A percentile compares a stretch with the other conserved stretches of the same genome.
Evolutionary conservation across 1,140 invertebrate species (phyloP).

Genomic region (Zaprionus camerounensis): DNA sequence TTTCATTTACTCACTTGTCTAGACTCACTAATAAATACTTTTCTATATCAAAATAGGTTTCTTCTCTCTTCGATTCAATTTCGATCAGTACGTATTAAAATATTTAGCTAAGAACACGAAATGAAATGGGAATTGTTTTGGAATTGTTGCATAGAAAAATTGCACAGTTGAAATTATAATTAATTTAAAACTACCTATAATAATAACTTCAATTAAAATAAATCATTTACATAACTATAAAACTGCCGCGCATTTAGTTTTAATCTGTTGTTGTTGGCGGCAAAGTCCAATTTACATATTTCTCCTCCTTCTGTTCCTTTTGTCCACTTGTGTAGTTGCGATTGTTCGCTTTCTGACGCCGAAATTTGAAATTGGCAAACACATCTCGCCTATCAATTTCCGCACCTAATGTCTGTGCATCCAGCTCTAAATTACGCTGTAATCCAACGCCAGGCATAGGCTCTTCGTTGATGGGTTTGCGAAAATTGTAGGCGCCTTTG

Average conservation of each 20-base stretch:
- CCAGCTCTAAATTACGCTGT: conserved; percentile 65
- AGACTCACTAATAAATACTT: conserved; percentile 28
- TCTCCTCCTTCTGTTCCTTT: conserved; percentile 74
- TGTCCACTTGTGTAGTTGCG: conserved; percentile 57
- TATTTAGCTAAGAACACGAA: conserved; percentile 54
- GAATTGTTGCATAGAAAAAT: conserved; percentile 72
- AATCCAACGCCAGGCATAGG: conserved; percentile 55
- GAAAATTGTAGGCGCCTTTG: conserved; percentile 78
- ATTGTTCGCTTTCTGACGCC: conserved; percentile 66
- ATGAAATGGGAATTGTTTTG: conserved; percentile 68
- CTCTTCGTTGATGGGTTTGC: conserved; percentile 55
- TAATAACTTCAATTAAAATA: conserved; percentile 19
- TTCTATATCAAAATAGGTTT: conserved; percentile 57
- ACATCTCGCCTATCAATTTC: conserved; percentile 67
- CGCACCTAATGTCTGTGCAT: conserved; percentile 35
- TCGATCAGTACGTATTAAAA: conserved; percentile 35
- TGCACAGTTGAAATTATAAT: conserved; percentile 64
- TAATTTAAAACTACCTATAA: conserved; percentile 39
- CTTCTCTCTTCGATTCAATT: conserved; percentile 26
- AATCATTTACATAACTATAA: conserved; percentile 27
- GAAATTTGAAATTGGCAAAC: conserved; percentile 80
- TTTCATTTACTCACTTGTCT: conserved; percentile 26
- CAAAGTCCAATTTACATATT: conserved; percentile 76
- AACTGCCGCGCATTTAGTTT: conserved; percentile 13
- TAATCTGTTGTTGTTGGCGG: conserved; percentile 56